Base-by-base conservation (phyloP, 2,113 vertebrate genomes). In the Cricetomys ansorgei region DNA sequence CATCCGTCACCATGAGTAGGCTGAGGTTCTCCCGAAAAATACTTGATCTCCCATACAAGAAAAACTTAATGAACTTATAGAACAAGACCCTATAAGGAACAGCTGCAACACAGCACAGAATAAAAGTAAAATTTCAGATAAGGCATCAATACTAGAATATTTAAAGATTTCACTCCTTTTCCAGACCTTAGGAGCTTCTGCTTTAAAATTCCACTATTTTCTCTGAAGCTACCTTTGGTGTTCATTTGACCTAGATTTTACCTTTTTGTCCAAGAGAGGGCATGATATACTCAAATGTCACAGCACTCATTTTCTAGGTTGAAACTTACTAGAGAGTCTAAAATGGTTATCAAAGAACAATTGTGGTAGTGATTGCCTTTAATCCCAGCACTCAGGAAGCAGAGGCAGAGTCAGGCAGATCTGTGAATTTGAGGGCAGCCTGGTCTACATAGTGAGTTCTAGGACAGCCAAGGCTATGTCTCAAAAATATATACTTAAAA, bases 241-340 rank as follows among this genome's bases (percentile, higher is more conserved):
- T 70, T 83, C 72, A 64, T 48, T 73, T 91, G 45, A 77, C 87
- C 34, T n/a, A 85, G 11, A 80, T 65, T 65, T 95, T 65, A 85
- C 21, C 21, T 84, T 92, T 75, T 62, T 53, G 48, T 70, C 50
- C 69, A 43, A 57, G 48, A 48, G 64, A 86, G 34, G 45, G 53
- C 55, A 90, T 50, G 12, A 97, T 70, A 34, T 65, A 45, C 57
- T 15, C 73, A 72, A 86, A 25, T 40, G 57, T 7, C 43, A 72
- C 3, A 75, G 64, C 37, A 94, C 2, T 37, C 4, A 83, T 21
- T 77, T 13, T 12, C n/a, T 53, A 62, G 15, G 13, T 59, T 62
- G 43, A 65, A 34, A 85, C 81, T 21, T 34, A 59, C 6, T 27
- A 85, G 8, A 43, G 48, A 31, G 10, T 86, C 9, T 53, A 13